Evolutionary conservation across 2,113 vertebrate genomes (phyloP).

Genomic region (Eolophus roseicapilla): DNA sequence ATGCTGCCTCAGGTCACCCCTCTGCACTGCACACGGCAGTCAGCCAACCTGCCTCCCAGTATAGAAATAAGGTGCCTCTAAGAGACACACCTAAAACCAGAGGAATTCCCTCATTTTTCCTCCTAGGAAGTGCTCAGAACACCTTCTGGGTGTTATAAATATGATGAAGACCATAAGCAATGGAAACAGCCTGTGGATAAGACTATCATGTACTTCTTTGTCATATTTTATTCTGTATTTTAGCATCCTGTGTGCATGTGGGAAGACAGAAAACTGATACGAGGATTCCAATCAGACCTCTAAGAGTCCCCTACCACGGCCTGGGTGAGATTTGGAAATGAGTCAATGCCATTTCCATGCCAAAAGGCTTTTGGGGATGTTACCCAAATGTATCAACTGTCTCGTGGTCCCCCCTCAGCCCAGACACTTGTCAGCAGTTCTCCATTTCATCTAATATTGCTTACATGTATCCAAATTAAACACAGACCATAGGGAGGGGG

Average conservation of each 20-base stretch:
- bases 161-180: neutral
- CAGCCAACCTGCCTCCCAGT: neutral
- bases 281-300: neutral
- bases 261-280: neutral
- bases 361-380: neutral
- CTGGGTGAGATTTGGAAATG: neutral
- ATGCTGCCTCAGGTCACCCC: neutral
- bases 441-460: neutral
- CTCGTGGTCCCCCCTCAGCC: neutral
- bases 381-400: neutral
- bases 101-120: neutral
- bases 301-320: neutral
- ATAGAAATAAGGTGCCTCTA: neutral
- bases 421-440: slow-evolving; percentile 40
- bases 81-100: neutral
- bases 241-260: neutral
- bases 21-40: neutral
- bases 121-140: neutral
- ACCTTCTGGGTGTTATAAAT: neutral
- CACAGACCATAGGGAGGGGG: neutral
- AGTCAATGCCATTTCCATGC: slow-evolving; percentile 7
- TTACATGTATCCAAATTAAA: slow-evolving; percentile 20
- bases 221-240: neutral
- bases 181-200: neutral
- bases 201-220: neutral